phyloP scores from a whole-genome alignment of 2,113 vertebrate species.

The Chaetorhynchus papuensis region DNA sequence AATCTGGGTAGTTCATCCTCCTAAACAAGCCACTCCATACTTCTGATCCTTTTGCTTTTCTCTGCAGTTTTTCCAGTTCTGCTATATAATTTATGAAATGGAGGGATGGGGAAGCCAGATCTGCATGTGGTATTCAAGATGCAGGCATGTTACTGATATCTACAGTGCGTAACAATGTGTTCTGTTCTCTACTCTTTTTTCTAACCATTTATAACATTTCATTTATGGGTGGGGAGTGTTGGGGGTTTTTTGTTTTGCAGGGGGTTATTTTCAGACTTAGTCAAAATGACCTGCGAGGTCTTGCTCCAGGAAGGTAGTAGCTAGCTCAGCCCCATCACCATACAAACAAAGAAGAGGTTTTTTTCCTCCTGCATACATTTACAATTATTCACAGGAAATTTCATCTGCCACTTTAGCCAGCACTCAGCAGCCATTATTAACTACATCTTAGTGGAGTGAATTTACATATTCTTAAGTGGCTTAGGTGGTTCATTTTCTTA shows the following conservation, averaged over 20 bases:
- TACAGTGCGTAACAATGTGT: neutral
- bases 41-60: slow-evolving; percentile 20
- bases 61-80: slow-evolving; percentile 16
- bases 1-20: neutral
- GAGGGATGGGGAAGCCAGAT: slow-evolving; percentile 23
- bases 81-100: neutral
- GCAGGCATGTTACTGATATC: neutral
- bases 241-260: accelerated
- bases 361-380: accelerated
- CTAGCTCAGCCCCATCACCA: neutral
- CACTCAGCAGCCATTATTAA: neutral
- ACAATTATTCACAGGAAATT: neutral
- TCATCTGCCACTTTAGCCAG: neutral
- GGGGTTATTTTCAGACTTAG: neutral
- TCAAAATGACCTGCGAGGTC: neutral
- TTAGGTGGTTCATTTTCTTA: neutral
- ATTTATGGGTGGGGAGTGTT: neutral
- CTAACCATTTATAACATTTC: neutral
- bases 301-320: neutral
- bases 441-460: neutral
- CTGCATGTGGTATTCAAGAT: slow-evolving; percentile 4
- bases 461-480: neutral
- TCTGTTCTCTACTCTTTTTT: neutral
- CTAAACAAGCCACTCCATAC: neutral
- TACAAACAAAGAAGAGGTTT: neutral